phyloP scores from a whole-genome alignment of 2,797 vertebrate genomes.

The Sorex maritimensis region DNA sequence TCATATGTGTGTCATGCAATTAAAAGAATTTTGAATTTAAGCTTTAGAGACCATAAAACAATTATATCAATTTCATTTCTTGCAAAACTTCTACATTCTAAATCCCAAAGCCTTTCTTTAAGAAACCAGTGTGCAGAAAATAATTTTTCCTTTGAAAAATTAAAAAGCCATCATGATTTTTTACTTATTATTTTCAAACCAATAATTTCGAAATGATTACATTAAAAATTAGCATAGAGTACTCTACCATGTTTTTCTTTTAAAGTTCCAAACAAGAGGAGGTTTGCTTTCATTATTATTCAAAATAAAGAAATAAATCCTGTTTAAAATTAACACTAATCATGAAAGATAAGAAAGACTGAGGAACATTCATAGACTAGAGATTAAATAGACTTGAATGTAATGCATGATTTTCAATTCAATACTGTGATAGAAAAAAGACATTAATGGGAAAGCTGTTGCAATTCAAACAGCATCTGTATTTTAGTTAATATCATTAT shows the following conservation, averaged over 20 bases:
- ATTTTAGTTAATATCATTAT: constrained; percentile 35
- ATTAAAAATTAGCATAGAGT: too few species aligned
- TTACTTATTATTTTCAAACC: constrained; percentile 28
- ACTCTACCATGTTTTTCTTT: not conserved
- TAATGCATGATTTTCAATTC: not conserved
- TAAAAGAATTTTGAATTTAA: constrained; percentile 25
- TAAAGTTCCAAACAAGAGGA: not conserved
- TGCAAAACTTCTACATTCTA: constrained; percentile 17
- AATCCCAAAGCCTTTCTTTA: not conserved
- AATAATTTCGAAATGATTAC: too few species aligned
- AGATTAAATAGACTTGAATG: constrained; percentile 25
- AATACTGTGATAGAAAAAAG: not conserved
- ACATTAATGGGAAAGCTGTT: constrained; percentile 20
- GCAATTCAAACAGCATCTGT: constrained; percentile 55
- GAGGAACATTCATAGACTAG: not conserved
- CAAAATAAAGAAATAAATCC: constrained; percentile 38
- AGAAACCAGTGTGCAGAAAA: not conserved
- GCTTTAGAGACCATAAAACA: not conserved
- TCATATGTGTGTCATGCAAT: not conserved
- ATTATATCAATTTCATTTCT: constrained; percentile 17
- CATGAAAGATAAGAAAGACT: not conserved
- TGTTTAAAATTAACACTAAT: constrained; percentile 20
- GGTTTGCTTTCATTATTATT: constrained; percentile 7
- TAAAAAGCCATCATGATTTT: not conserved
- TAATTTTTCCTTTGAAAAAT: not conserved